These are phyloP conservation scores for Fistularia commersonii DNA, from an alignment of 2,797 vertebrate genomes.

Conservation along the genomic window DNA sequence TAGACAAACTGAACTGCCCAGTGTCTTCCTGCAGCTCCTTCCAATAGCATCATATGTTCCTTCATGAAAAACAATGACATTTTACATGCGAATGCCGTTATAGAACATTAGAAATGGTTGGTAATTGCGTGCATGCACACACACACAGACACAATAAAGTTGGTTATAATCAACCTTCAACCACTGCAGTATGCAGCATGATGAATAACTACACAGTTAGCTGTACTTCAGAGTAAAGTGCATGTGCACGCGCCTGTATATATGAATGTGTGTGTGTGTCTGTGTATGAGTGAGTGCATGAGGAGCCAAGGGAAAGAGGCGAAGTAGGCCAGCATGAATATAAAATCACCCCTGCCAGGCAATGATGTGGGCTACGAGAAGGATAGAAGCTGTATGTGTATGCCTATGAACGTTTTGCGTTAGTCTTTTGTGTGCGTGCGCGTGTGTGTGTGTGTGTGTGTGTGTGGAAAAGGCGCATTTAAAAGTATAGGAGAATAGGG, in stretches of 20 bases:
- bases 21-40: too few species aligned
- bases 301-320: constrained; percentile 54
- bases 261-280: constrained; percentile 17
- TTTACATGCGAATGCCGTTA: too few species aligned
- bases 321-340: constrained; percentile 82
- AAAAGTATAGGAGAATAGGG: constrained; percentile 46
- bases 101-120: constrained; percentile 12
- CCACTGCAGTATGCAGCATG: constrained; percentile 64
- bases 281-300: constrained; percentile 21
- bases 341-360: constrained; percentile 76
- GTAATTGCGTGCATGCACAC: constrained; percentile 21
- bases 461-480: constrained; percentile 35
- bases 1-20: too few species aligned
- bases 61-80: too few species aligned
- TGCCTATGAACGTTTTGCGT: too few species aligned
- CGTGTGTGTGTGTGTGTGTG: constrained; percentile 9
- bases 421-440: constrained; percentile 12
- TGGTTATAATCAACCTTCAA: constrained; percentile 51
- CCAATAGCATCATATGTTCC: too few species aligned
- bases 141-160: constrained; percentile 31
- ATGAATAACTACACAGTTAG: constrained; percentile 66
- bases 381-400: constrained; percentile 38
- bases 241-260: constrained; percentile 37
- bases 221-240: constrained; percentile 62
- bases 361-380: constrained; percentile 69